phyloP scores from a whole-genome alignment of 2,113 vertebrate species.

The Sterrhoptilus dennistouni region DNA sequence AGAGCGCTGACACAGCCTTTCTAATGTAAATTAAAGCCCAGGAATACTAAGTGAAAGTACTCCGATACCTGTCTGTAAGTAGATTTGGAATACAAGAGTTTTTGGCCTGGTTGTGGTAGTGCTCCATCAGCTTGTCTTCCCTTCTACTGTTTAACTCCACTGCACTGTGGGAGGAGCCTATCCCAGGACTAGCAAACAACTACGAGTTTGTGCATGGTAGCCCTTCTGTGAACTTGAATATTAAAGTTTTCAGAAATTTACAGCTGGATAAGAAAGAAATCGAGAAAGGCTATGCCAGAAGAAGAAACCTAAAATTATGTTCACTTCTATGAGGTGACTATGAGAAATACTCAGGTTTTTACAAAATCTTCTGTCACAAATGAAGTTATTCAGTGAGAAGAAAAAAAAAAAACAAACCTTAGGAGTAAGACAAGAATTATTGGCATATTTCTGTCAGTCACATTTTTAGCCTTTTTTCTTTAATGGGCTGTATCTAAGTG shows the following conservation, averaged over 20 bases:
- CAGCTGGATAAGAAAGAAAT: background rate
- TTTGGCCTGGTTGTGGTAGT: rapidly evolving
- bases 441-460: background rate
- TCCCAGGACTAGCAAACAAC: background rate
- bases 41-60: background rate
- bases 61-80: background rate
- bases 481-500: background rate
- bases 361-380: background rate
- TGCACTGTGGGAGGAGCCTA: background rate
- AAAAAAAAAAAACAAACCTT: background rate
- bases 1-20: background rate
- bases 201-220: background rate
- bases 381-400: background rate
- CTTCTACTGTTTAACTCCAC: background rate
- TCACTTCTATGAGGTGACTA: background rate
- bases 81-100: background rate
- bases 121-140: background rate
- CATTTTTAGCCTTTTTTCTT: background rate
- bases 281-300: background rate
- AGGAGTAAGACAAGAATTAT: background rate
- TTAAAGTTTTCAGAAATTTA: background rate
- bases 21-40: background rate
- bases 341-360: background rate
- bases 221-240: background rate
- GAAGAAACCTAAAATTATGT: background rate